These are phyloP conservation scores for Genyomyrus donnyi DNA, from an alignment of 2,113 vertebrate genomes.

Conservation along the genomic window DNA sequence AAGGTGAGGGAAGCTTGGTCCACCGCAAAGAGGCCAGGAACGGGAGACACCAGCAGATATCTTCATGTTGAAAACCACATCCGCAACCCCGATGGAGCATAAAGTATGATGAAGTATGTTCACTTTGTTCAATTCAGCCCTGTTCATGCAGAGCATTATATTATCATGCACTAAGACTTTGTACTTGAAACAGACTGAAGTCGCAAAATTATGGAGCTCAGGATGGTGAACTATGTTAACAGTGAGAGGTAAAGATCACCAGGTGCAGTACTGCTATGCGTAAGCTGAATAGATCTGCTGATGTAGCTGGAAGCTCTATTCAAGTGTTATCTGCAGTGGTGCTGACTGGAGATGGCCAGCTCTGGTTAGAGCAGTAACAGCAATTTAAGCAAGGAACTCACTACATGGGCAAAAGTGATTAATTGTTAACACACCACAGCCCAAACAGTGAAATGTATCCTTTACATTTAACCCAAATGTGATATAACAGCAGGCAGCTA, in stretches of 20 bases:
- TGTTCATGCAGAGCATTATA: too few species aligned
- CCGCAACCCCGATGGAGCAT: neutral
- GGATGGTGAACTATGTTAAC: neutral
- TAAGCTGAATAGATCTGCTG: neutral
- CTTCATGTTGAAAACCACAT: neutral
- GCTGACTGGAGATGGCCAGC: neutral
- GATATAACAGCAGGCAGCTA: too few species aligned
- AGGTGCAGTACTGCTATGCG: neutral
- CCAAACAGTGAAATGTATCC: too few species aligned
- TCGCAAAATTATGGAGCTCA: neutral
- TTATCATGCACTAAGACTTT: neutral
- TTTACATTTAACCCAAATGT: too few species aligned
- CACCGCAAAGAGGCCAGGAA: neutral
- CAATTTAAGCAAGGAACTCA: neutral
- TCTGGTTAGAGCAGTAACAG: neutral
- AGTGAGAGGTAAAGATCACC: neutral
- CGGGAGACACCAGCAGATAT: neutral
- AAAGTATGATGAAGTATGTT: neutral
- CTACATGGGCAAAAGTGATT: neutral
- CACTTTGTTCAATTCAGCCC: neutral
- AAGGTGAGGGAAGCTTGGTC: neutral
- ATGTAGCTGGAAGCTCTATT: neutral
- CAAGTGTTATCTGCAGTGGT: neutral
- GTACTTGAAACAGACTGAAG: neutral
- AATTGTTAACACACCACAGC: too few species aligned